These are phyloP conservation scores for Silurus aristotelis DNA, from an alignment of 2,797 vertebrate genomes.

Conservation along the genomic window DNA sequence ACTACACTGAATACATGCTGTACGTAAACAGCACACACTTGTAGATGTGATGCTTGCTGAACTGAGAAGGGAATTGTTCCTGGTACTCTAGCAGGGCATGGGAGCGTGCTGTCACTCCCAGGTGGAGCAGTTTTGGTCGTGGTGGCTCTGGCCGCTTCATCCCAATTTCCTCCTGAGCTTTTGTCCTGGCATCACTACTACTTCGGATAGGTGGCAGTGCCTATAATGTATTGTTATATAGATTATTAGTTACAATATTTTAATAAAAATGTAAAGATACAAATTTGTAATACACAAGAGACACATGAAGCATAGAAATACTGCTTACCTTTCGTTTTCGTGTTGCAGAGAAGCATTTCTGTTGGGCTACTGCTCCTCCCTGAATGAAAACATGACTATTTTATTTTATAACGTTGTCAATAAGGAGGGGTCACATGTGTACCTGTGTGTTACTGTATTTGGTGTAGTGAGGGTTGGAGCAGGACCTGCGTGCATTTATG, in stretches of 20 bases:
- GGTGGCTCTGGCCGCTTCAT: conserved; percentile 73
- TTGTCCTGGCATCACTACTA: conserved; percentile 54
- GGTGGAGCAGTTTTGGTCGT: conserved; percentile 74
- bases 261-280: not conserved
- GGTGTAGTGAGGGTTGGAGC: not conserved
- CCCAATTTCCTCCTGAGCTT: conserved; percentile 43
- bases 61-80: conserved; percentile 69
- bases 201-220: conserved; percentile 83
- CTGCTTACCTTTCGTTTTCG: conserved; percentile 76
- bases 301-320: not conserved
- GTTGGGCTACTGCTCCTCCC: conserved; percentile 38
- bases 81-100: conserved; percentile 75
- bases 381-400: conserved; percentile 42
- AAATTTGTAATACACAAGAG: not conserved
- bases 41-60: conserved; percentile 70
- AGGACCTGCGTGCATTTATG: conserved; percentile 32
- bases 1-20: not conserved
- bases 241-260: not conserved
- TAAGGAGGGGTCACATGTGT: not conserved
- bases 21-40: conserved; percentile 55
- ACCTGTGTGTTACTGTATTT: not conserved
- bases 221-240: conserved; percentile 62
- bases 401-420: not conserved
- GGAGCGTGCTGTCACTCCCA: conserved; percentile 82
- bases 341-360: conserved; percentile 52